Percentiles rank a stretch among this genome's conserved stretches.
Evolutionary conservation across 2,888 invertebrate genomes (phyloP).

Genomic region (Lissocephala sabroskyi): DNA sequence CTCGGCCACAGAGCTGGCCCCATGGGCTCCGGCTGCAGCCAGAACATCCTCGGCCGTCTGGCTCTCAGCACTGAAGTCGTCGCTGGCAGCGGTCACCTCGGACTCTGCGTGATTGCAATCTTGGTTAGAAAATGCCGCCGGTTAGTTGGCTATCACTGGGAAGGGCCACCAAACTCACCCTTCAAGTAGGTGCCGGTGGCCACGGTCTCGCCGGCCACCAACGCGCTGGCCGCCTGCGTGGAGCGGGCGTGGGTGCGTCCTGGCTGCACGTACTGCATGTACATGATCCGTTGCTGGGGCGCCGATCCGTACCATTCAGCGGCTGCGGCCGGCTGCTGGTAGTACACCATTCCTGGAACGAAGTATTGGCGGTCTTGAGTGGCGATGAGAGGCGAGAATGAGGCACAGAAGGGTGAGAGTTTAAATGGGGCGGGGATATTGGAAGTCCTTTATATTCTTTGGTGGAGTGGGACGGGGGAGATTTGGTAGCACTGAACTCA

Average conservation of each 20-base stretch:
- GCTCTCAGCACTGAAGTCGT: slow-evolving; percentile 36
- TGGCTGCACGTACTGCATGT: slow-evolving; percentile 70
- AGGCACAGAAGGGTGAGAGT: neutral
- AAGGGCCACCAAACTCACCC: slow-evolving; percentile 48
- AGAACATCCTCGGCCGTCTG: slow-evolving; percentile 57
- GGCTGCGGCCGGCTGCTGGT: slow-evolving; percentile 68
- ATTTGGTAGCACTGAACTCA: too few species aligned
- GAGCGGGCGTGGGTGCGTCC: slow-evolving; percentile 64
- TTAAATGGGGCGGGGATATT: too few species aligned
- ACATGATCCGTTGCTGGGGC: slow-evolving; percentile 64
- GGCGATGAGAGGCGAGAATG: slow-evolving; percentile 8
- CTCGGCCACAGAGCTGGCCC: slow-evolving; percentile 67
- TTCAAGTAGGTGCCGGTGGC: slow-evolving; percentile 69
- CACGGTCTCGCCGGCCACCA: slow-evolving; percentile 70
- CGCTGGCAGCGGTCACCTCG: slow-evolving; percentile 48
- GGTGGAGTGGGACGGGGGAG: too few species aligned
- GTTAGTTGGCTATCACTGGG: neutral
- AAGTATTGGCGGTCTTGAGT: slow-evolving; percentile 50
- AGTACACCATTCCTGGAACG: slow-evolving; percentile 65
- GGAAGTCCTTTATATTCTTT: too few species aligned
- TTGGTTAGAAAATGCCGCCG: slow-evolving; percentile 30
- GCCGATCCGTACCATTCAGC: slow-evolving; percentile 56
- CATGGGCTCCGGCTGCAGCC: slow-evolving; percentile 60
- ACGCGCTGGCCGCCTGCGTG: slow-evolving; percentile 68
- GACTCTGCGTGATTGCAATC: slow-evolving; percentile 70